Base-by-base conservation (phyloP, 1,140 invertebrate species). In the Drosophila navojoa region DNA sequence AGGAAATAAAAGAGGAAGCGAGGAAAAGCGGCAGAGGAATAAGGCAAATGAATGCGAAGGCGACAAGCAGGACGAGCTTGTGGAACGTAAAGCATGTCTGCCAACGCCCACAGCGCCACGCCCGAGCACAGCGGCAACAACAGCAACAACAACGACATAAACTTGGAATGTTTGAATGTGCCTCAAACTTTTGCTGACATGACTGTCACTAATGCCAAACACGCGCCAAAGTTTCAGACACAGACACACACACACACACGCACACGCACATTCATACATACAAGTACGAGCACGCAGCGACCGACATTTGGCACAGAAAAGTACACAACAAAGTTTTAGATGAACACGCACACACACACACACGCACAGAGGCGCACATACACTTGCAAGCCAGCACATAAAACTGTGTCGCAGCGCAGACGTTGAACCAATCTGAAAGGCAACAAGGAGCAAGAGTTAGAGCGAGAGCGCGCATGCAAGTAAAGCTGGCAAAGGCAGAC, bases 191-290 rank as follows among this genome's bases (percentile, higher is more conserved):
- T 89, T 89, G 84, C 84, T 89, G 84, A 89, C 84, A 89, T 84
- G 84, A 90, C 84, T 89, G 84, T 89, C 84, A 89, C 84, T 89
- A 89, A 89, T 89, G 84, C 84, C 84, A 89, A 89, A 89, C 84
- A 89, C 84, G 84, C 84, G 84, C 84, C 84, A 89, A 85, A 89
- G 77, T 89, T 89, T 80, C 84, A 89, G 79, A 89, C 79, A 85
- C 81, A 87, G 59, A 75, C 77, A 47, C 75, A 77, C 42, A 76
- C 62, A 63, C 7, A 47, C 29, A 63, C 10, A 71, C 15, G 45
- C 16, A 50, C 25, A 42, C 22, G 54, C 42, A 50, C 40, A 61
- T 52, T 60, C 15, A 58, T 19, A 54, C 11, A 25, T 22, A 60
- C 10, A 62, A 3, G 62, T 5, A 66, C 10, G 52, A n/a, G 29